phyloP scores from a whole-genome alignment of 2,797 vertebrate genomes.

The Leptodactylus fallax region DNA sequence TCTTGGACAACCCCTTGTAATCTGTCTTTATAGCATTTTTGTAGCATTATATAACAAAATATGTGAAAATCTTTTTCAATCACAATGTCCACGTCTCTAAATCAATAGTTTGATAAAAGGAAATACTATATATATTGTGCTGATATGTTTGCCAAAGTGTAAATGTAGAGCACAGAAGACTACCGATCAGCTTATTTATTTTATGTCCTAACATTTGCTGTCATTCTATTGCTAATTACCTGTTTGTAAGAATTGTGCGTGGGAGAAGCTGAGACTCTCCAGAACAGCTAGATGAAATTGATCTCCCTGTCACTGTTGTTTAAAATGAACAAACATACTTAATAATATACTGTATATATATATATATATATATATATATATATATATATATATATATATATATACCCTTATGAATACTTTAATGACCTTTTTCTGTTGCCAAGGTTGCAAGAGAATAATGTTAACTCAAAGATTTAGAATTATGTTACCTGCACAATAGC shows the following conservation, averaged over 20 bases:
- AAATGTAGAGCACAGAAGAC: slow-evolving; percentile 24
- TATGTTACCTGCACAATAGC: too few relatives aligned
- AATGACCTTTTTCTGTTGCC: too few relatives aligned
- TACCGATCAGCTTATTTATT: slow-evolving; percentile 51
- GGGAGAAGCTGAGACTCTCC: slow-evolving; percentile 54
- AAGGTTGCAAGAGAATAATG: too few relatives aligned
- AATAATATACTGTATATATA: not conserved
- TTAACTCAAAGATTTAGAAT: too few relatives aligned
- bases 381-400: too few relatives aligned
- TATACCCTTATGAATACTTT: too few relatives aligned
- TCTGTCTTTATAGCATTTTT: too few relatives aligned
- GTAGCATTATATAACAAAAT: too few relatives aligned
- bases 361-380: not conserved
- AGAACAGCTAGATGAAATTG: slow-evolving; percentile 48
- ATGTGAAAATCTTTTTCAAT: too few relatives aligned
- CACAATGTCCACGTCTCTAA: too few relatives aligned
- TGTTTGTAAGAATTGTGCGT: slow-evolving; percentile 55
- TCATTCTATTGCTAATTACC: slow-evolving; percentile 53
- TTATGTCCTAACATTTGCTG: slow-evolving; percentile 56
- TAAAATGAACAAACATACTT: slow-evolving; percentile 34
- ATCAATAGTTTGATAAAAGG: too few relatives aligned
- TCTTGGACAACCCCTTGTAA: too few relatives aligned
- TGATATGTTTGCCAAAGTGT: slow-evolving; percentile 1
- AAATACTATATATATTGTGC: slow-evolving; percentile 29
- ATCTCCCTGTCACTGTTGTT: slow-evolving; percentile 51